Conservation (phyloP, 2,888 invertebrate species). For the Lasioglossum leucozonium region DNA sequence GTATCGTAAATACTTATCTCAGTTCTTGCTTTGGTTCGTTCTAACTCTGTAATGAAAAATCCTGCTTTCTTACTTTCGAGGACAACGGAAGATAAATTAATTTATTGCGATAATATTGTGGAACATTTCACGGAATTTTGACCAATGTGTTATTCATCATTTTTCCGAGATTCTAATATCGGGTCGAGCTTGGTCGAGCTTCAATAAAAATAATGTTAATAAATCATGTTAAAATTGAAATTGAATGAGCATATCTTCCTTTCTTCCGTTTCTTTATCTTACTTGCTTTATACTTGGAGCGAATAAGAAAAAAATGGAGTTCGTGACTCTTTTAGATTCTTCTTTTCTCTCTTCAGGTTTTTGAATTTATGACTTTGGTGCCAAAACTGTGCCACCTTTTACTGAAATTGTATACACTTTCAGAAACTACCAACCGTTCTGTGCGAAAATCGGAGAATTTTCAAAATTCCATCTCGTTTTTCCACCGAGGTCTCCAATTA, state of each 20-base stretch:
- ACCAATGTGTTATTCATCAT: not conserved
- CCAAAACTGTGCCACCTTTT: not conserved
- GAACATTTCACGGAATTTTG: not conserved
- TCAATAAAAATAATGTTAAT: not conserved
- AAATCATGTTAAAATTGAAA: not conserved
- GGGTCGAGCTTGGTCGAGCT: not conserved
- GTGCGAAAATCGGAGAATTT: not conserved
- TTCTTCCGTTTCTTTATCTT: not conserved
- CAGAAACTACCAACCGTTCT: not conserved
- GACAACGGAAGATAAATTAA: not conserved
- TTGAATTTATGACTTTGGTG: not conserved
- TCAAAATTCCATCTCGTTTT: not conserved
- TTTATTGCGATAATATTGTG: not conserved
- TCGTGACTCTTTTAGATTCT: not conserved
- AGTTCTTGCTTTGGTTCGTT: not conserved
- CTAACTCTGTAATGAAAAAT: not conserved
- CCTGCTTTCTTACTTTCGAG: not conserved
- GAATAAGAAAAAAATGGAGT: not conserved
- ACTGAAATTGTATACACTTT: not conserved
- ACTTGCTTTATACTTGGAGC: not conserved
- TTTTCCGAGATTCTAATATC: not conserved
- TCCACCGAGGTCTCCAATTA: not conserved
- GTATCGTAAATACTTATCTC: conserved; percentile 1
- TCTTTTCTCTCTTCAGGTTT: not conserved
- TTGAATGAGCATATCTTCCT: not conserved